Base-by-base conservation (phyloP, 2,888 invertebrate genomes). In the Drosophila hamatofila region DNA sequence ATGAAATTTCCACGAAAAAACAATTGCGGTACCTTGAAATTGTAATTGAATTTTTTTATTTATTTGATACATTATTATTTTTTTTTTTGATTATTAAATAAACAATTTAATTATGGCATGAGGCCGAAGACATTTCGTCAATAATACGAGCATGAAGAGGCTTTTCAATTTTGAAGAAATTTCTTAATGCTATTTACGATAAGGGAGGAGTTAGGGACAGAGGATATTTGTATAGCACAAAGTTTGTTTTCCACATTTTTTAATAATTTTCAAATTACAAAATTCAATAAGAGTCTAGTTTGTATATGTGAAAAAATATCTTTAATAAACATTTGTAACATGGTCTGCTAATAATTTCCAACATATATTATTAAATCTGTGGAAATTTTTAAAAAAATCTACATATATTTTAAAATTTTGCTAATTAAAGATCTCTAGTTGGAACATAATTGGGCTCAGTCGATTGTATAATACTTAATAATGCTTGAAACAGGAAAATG, bases 21-120 rank as follows among this genome's bases (percentile, higher is more conserved):
- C 54, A 54, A 54, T 54, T 56, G 42, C 11, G 41, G 30, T 56
- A 11, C n/a, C 21, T 23, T 14, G 11, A 23, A 30, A 42, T 42
- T 23, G 56, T 56, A 42, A 56, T 56, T 56, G 42, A 42, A 16
- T 56, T 56, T 56, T 56, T 16, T n/a, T 39, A 39, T 54, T 54
- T 25, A 54, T 39, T 39, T 54, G 39, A 54, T 39, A n/a, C 39
- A 14, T 23, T 51, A 51, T 51, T 21, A 51, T 42, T 21, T 21
- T 41, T 41, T 2, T 18, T n/a, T 8, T 42, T 11, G 8, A 16
- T 54, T 18, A 54, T 54, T 39, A 18, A 54, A 54, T 54, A 54
- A 39, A 27, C 39, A 52, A 52, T 35, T 39, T 18, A 39, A 27
- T 27, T 25, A 27, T 39, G 14, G 23, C n/a, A 54, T 3, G 21